Evolutionary conservation across 2,888 invertebrate species (phyloP).

Genomic region (Lepetodrilus schrolli): DNA sequence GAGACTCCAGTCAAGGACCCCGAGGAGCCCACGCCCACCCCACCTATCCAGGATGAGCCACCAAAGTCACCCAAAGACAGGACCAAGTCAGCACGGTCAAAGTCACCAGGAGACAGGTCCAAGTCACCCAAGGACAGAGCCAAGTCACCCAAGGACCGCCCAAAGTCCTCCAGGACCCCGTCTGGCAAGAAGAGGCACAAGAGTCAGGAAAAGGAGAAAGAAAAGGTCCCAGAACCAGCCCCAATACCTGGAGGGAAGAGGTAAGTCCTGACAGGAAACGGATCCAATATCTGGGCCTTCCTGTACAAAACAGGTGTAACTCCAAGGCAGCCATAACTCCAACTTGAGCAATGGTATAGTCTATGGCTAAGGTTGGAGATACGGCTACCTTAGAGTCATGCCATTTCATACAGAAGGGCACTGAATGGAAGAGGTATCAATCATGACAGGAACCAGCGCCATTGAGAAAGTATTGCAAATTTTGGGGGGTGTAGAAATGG

Average conservation of each 20-base stretch:
- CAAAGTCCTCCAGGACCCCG: constrained; percentile 63
- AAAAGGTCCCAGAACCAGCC: constrained; percentile 35
- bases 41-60: constrained; percentile 52
- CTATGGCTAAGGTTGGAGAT: too few relatives aligned
- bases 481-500: too few relatives aligned
- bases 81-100: constrained; percentile 54
- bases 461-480: too few relatives aligned
- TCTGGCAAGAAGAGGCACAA: constrained; percentile 63
- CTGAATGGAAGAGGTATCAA: too few relatives aligned
- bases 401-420: too few relatives aligned
- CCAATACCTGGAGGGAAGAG: constrained; percentile 43
- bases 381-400: too few relatives aligned
- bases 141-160: constrained; percentile 53
- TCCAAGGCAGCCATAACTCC: too few relatives aligned
- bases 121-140: constrained; percentile 43
- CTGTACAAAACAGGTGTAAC: too few relatives aligned
- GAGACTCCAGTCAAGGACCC: constrained; percentile 55
- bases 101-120: constrained; percentile 38
- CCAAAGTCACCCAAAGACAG: constrained; percentile 50
- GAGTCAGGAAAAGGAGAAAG: constrained; percentile 58
- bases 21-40: constrained; percentile 50
- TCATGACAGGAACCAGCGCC: too few relatives aligned
- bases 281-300: too few relatives aligned
- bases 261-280: too few relatives aligned
- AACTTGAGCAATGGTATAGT: too few relatives aligned